Conservation (phyloP, 2,888 invertebrate species). For the Coenonympha glycerion region DNA sequence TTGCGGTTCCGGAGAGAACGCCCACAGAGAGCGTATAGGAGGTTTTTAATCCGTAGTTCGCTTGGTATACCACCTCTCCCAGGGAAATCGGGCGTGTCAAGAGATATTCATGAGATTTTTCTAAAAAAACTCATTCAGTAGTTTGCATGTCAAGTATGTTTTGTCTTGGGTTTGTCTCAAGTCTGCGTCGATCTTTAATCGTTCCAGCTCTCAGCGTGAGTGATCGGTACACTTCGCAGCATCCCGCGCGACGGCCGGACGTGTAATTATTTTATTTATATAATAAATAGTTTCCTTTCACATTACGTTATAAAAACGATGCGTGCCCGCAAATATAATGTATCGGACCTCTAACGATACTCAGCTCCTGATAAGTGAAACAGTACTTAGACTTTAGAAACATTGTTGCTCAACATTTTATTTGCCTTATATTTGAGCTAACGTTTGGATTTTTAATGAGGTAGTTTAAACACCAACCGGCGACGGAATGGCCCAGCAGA, state of each 20-base stretch:
- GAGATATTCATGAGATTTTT: too few relatives aligned
- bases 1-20: too few relatives aligned
- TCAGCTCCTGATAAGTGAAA: not conserved
- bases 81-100: too few relatives aligned
- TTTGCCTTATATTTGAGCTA: not conserved
- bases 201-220: slow-evolving; percentile 37
- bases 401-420: not conserved
- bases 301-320: slow-evolving; percentile 26
- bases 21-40: too few relatives aligned
- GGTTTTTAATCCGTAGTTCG: too few relatives aligned
- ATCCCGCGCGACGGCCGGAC: slow-evolving; percentile 49
- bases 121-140: too few relatives aligned
- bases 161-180: slow-evolving; percentile 10
- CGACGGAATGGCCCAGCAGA: too few relatives aligned
- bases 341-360: not conserved
- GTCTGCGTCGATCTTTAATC: slow-evolving; percentile 28
- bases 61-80: too few relatives aligned
- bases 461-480: not conserved
- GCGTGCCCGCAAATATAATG: slow-evolving; percentile 17
- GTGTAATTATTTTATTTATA: slow-evolving; percentile 67
- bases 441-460: not conserved
- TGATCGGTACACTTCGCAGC: slow-evolving; percentile 46
- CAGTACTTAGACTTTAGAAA: not conserved
- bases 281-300: slow-evolving; percentile 57
- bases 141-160: not conserved